A percentile compares a stretch with the other conserved stretches of the same genome.
phyloP scores from a whole-genome alignment of 92 coral and sea anemone species.

The Paragorgia papillata region DNA sequence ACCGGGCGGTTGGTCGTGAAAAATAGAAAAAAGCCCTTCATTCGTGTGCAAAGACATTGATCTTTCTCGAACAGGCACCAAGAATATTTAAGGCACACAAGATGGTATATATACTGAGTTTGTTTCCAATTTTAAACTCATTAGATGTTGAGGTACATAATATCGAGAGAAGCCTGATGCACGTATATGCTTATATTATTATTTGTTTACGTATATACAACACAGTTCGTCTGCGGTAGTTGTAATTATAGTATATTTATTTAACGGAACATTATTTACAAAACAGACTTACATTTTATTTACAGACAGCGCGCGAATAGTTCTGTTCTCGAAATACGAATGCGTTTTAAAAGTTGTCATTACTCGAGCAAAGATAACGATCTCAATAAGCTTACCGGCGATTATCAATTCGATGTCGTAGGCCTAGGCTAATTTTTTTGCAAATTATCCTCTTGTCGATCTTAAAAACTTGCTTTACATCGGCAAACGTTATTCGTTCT shows the following conservation, averaged over 20 bases:
- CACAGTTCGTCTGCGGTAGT: too few species aligned
- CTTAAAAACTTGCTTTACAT: not conserved
- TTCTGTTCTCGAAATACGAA: slow-evolving; percentile 13
- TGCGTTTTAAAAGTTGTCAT: slow-evolving; percentile 11
- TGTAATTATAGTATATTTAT: not conserved
- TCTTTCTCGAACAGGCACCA: too few species aligned
- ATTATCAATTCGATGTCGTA: slow-evolving; percentile 22
- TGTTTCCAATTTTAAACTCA: slow-evolving; percentile 28
- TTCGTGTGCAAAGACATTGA: too few species aligned
- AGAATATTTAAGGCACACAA: not conserved
- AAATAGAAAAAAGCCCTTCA: too few species aligned
- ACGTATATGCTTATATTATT: too few species aligned
- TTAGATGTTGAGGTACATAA: not conserved
- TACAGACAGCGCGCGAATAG: too few species aligned
- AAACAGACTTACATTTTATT: not conserved
- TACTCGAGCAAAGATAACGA: slow-evolving; percentile 21
- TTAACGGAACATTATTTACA: slow-evolving; percentile 11
- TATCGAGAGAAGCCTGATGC: not conserved
- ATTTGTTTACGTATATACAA: too few species aligned
- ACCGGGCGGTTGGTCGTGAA: too few species aligned
- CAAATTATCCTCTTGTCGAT: not conserved
- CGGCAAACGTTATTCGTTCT: too few species aligned
- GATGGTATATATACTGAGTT: not conserved
- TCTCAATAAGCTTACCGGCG: slow-evolving; percentile 34
- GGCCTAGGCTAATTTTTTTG: slow-evolving; percentile 36